phyloP scores from a whole-genome alignment of 1,140 invertebrate genomes.

The Pseudomyrmex sp. region DNA sequence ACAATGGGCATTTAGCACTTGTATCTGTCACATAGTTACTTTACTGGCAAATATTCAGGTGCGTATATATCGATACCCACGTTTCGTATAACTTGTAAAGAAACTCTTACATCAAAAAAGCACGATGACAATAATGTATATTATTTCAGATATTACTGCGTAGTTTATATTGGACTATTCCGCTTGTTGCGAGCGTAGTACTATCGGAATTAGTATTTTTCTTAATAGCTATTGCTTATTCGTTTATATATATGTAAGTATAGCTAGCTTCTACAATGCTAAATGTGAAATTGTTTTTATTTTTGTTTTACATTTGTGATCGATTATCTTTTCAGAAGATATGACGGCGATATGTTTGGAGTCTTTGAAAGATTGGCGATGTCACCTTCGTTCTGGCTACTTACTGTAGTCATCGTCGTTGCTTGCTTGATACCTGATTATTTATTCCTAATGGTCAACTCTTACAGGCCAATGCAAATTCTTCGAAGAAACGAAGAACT shows the following conservation, averaged over 20 bases:
- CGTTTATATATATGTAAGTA: constrained; percentile 72
- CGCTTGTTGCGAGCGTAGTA: constrained; percentile 86
- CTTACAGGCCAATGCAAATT: constrained; percentile 65
- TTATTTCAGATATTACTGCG: constrained; percentile 87
- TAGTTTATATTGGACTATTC: constrained; percentile 88
- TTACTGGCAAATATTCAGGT: constrained; percentile 86
- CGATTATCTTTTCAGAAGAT: constrained; percentile 79
- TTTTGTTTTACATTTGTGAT: neutral
- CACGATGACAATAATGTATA: neutral
- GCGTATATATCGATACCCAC: constrained; percentile 8
- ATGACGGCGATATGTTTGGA: constrained; percentile 87
- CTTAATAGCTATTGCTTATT: constrained; percentile 86
- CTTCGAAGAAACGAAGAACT: constrained; percentile 67
- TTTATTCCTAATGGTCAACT: constrained; percentile 77
- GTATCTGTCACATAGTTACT: constrained; percentile 84
- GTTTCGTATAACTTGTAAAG: no score
- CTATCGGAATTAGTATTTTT: constrained; percentile 88
- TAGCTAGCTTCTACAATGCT: neutral
- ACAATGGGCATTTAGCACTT: constrained; percentile 83
- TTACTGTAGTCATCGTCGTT: constrained; percentile 86
- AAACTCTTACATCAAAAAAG: no score
- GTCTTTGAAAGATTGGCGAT: constrained; percentile 87
- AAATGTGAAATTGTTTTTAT: constrained; percentile 2
- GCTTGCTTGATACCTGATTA: constrained; percentile 88
- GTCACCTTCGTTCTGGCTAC: constrained; percentile 87